A percentile compares a stretch with the other conserved stretches of the same genome.
These are phyloP conservation scores for Rhinogobio ventralis DNA, from an alignment of 2,797 vertebrate genomes.

Conservation along the genomic window DNA sequence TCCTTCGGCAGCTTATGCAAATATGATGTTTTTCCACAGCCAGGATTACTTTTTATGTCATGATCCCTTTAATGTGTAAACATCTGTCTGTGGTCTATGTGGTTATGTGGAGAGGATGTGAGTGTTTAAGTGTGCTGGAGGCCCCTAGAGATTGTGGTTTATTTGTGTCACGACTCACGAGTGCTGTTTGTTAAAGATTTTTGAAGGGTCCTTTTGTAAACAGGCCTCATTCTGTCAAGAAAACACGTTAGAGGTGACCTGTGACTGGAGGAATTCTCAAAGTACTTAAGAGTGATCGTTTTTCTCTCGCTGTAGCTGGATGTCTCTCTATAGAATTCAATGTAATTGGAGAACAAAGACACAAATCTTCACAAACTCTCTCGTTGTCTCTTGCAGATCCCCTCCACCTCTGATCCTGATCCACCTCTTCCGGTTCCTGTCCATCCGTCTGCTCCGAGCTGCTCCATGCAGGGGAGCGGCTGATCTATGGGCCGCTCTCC, in stretches of 20 bases:
- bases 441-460: slow-evolving; percentile 1
- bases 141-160: background rate
- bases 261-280: background rate
- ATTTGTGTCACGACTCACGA: background rate
- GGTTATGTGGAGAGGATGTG: background rate
- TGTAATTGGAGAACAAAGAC: background rate
- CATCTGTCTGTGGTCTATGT: background rate
- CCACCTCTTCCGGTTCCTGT: background rate
- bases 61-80: background rate
- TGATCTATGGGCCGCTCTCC: slow-evolving; percentile 72
- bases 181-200: background rate
- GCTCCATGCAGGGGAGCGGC: slow-evolving; percentile 76
- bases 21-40: no score
- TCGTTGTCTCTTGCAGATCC: slow-evolving; percentile 6
- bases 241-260: background rate
- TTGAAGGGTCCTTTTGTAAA: background rate
- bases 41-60: no score
- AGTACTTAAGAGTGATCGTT: background rate
- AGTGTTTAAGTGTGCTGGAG: background rate
- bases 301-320: background rate
- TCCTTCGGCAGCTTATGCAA: no score
- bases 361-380: background rate
- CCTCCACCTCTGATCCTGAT: background rate
- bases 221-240: background rate
- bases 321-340: background rate